Evolutionary conservation across 2,797 vertebrate genomes (phyloP), one percentile per base, ranked within the genome.

Genomic region (Danio tinwini): DNA sequence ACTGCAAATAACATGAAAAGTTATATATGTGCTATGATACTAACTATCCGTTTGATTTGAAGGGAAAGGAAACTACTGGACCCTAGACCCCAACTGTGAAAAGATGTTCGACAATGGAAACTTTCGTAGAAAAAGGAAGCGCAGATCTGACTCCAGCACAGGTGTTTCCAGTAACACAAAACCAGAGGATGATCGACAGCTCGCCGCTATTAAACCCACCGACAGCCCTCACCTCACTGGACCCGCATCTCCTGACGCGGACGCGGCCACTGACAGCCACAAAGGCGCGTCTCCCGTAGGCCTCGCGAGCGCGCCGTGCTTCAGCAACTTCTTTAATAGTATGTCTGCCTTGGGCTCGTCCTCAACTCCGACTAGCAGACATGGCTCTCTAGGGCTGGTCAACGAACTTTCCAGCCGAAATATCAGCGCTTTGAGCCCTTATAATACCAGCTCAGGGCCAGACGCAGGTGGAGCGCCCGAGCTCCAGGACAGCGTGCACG

Each of bases 21-120:
- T 17, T 69, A 13, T 4, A 12, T 40, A 17, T 70, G 10, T 11
- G 50, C 17, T 40, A 50, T 55, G 19, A 70, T 19, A 19, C 6
- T 6, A 55, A 55, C 68, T 70, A 5, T 55, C 50, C 37, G 16
- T 71, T 6, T 52, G 70, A 45, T 71, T 50, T 39, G 14, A 67
- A 99, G 98, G 98, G 13, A 99, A 99, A 80, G 98, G 98, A 52
- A 99, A 99, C 87, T 99, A 99, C 88, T 99, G 98, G 98, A 99
- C 98, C 3, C 86, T 99, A 84, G 98, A 99, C 85, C 98, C 98
- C 13, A 99, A 99, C 94, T 99, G 98, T 68, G 98, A 99, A 87
- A 99, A 99, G 88, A 99, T 99, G 98, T 99, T 99, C 78, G 98
- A 99, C 88, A 99, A 99, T 0, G 98, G 98, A 12, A 99, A 99